These are phyloP conservation scores for Artemisiospiza belli DNA, from an alignment of 2,113 vertebrate genomes.

Conservation along the genomic window DNA sequence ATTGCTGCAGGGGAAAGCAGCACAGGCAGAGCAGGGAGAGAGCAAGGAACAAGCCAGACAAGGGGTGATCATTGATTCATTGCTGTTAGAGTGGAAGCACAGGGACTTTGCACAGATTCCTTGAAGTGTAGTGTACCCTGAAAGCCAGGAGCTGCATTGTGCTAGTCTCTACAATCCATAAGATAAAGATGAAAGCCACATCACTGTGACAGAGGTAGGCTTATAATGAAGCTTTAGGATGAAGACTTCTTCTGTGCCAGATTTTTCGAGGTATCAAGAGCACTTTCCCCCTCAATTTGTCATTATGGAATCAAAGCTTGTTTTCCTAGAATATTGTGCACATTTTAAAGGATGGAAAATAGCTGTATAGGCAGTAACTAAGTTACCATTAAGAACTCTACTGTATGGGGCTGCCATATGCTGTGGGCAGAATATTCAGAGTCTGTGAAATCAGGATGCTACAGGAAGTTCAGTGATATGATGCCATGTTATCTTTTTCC, in stretches of 20 bases:
- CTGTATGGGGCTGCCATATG: background rate
- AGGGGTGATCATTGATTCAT: background rate
- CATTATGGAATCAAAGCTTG: background rate
- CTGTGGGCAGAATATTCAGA: constrained; percentile 8
- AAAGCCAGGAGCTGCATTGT: background rate
- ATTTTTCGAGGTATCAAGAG: constrained; percentile 11
- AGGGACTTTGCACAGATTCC: background rate
- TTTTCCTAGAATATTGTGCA: constrained; percentile 22
- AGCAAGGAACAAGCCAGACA: background rate
- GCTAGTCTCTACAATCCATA: background rate
- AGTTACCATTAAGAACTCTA: background rate
- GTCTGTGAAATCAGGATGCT: background rate
- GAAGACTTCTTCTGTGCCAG: constrained; percentile 25
- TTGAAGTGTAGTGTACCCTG: background rate
- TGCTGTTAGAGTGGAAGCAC: constrained; percentile 17
- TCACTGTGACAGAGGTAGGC: constrained; percentile 52
- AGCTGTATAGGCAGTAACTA: background rate
- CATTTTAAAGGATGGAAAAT: background rate
- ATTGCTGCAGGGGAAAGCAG: constrained; percentile 46
- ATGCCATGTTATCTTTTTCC: constrained; percentile 17
- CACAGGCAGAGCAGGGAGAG: background rate
- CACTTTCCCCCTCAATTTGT: background rate
- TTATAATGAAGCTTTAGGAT: constrained; percentile 6
- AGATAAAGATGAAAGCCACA: constrained; percentile 40
- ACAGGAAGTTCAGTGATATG: constrained; percentile 7